Base-by-base conservation (phyloP, 2,797 vertebrate genomes). In the Cossypha caffra region DNA sequence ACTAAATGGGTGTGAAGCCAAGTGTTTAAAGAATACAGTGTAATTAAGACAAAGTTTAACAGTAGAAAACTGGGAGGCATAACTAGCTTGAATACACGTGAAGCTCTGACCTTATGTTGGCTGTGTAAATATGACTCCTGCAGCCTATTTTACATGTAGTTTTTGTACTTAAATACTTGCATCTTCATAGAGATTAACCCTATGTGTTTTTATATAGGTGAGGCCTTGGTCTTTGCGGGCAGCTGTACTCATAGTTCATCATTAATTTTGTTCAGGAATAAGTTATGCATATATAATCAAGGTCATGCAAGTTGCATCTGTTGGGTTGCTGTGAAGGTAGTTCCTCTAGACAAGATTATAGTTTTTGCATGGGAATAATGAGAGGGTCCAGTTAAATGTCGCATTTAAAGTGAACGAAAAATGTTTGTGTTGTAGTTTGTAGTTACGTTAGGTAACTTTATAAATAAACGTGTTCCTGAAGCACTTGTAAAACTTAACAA, bases 31-130 rank as follows among this genome's bases (percentile, higher is more conserved):
- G 85, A 94, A 89, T 85, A 96, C 89, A 86, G 6, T 88, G 66
- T 95, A 93, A 96, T 97, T 92, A 93, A 96, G 88, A 59, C 79
- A 51, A 61, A 87, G 72, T 71, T 68, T 86, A 94, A 95, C 94
- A 93, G 59, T 83, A 86, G 88, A 83, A 92, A 95, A 96, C 72
- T 55, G 47, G 54, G 76, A 93, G 40, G 85, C 33, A 40, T 85
- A 84, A 84, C 45, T 68, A 38, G 29, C 29, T 86, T 71, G 61
- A 78, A 86, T 72, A 61, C 5, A 1, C 21, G 24, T 71, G 82
- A 86, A 91, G 61, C 79, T 67, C 57, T 80, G 50, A 47, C 54
- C 75, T 71, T 88, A 5, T 40, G 25, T 77, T 88, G 51, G 5
- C 55, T 78, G 17, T 38, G 54, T 91, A 91, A 92, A 86, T 73